A percentile compares a stretch with the other conserved stretches of the same genome.
These are phyloP conservation scores for Melanotaenia trifasciata DNA, from an alignment of 2,797 vertebrate species.

Conservation along the genomic window DNA sequence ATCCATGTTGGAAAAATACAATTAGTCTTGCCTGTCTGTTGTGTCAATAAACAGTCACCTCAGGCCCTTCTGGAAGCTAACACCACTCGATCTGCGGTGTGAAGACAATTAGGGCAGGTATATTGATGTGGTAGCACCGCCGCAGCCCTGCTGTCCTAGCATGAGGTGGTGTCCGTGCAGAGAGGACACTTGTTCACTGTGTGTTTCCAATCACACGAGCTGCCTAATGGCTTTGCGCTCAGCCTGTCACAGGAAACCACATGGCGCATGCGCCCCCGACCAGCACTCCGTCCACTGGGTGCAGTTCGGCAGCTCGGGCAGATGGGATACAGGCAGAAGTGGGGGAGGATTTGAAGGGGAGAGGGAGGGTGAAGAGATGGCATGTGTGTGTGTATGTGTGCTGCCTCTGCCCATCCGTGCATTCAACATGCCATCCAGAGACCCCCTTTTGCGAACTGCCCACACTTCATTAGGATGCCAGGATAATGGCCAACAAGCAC, in stretches of 20 bases:
- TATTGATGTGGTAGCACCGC: conserved; percentile 59
- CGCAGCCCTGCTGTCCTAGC: conserved; percentile 46
- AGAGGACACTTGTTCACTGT: conserved; percentile 72
- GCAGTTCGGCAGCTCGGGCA: conserved; percentile 89
- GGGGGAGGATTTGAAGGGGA: conserved; percentile 58
- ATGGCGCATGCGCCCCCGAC: conserved; percentile 86
- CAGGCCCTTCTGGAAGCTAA: conserved; percentile 56
- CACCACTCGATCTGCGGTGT: conserved; percentile 61
- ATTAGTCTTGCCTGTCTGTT: conserved; percentile 52
- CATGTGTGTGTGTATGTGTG: conserved; percentile 84
- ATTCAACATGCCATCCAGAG: conserved; percentile 93
- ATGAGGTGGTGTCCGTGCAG: conserved; percentile 59
- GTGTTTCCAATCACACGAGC: conserved; percentile 71
- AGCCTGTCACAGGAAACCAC: conserved; percentile 45
- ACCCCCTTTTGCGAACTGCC: conserved; percentile 86
- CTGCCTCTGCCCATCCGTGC: conserved; percentile 95
- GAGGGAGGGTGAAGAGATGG: conserved; percentile 41
- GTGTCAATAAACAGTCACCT: conserved; percentile 68
- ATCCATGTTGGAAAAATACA: conserved; percentile 41
- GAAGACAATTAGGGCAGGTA: conserved; percentile 73
- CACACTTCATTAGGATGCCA: conserved; percentile 99
- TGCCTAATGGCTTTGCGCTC: conserved; percentile 65
- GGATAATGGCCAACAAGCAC: conserved; percentile 98
- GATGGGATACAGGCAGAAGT: conserved; percentile 90
- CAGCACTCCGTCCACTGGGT: conserved; percentile 90